Evolutionary conservation across 2,888 invertebrate genomes (phyloP).

Genomic region (Xanthia togata): DNA sequence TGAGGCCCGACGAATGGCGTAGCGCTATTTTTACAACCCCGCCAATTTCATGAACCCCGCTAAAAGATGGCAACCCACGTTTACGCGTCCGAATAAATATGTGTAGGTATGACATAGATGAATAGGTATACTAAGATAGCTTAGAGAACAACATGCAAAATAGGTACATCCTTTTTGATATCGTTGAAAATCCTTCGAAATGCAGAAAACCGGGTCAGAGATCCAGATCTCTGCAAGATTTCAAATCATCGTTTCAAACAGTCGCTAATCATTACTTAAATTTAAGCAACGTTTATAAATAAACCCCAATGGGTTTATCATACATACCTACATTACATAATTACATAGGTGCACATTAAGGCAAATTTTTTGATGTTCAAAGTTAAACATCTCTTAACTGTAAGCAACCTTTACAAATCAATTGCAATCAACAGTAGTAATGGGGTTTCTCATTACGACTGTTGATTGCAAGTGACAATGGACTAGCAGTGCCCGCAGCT

Average conservation of each 20-base stretch:
- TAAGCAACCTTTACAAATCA: too few species aligned
- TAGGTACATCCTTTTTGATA: not conserved
- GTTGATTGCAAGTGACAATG: too few species aligned
- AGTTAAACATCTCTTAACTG: too few species aligned
- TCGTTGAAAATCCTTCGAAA: not conserved
- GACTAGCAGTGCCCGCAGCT: not conserved
- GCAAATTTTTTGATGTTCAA: too few species aligned
- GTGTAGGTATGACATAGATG: constrained; percentile 28
- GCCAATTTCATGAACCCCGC: constrained; percentile 84
- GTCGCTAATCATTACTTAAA: not conserved
- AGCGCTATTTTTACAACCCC: constrained; percentile 83
- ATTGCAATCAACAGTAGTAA: too few species aligned
- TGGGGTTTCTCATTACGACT: too few species aligned
- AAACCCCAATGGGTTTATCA: too few species aligned
- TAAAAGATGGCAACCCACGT: constrained; percentile 83
- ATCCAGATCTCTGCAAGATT: not conserved
- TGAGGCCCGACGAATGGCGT: constrained; percentile 81
- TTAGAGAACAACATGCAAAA: not conserved
- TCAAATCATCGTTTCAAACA: not conserved
- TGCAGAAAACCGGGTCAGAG: not conserved
- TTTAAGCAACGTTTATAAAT: too few species aligned
- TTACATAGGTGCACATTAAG: too few species aligned
- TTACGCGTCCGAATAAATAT: constrained; percentile 71
- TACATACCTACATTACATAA: too few species aligned
- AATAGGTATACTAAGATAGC: constrained; percentile 7